Evolutionary conservation across 2,113 vertebrate species (phyloP).

Genomic region (Jacana jacana): DNA sequence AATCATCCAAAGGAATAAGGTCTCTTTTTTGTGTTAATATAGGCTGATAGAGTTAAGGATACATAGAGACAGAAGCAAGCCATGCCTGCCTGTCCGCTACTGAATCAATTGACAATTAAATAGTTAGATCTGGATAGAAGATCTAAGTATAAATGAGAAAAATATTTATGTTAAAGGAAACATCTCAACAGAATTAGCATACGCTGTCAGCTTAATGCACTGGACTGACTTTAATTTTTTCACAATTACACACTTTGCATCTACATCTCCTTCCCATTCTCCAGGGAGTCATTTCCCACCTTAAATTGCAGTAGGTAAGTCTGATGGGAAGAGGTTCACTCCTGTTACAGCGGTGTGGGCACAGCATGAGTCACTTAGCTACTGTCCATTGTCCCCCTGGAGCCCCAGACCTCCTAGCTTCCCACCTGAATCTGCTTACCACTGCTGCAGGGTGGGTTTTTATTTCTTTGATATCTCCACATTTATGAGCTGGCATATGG

Average conservation of each 20-base stretch:
- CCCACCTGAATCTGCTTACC: neutral
- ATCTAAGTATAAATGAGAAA: too few species aligned
- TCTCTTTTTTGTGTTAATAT: neutral
- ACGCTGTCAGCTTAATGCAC: neutral
- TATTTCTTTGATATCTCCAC: neutral
- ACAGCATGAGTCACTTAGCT: neutral
- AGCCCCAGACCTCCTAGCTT: neutral
- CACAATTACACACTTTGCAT: neutral
- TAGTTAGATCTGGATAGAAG: neutral
- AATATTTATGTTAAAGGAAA: too few species aligned
- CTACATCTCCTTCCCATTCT: neutral
- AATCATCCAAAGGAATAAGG: neutral
- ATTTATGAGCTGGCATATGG: neutral
- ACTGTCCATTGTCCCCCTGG: too few species aligned
- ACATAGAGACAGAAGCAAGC: neutral
- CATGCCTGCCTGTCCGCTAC: neutral
- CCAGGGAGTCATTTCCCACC: neutral
- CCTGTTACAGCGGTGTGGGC: too few species aligned
- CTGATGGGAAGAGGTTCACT: neutral
- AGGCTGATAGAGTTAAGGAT: neutral
- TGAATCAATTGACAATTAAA: neutral
- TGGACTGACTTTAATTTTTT: neutral
- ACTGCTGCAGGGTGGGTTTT: neutral
- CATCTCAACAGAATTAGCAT: fast-evolving
- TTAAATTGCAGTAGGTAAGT: neutral